Percentiles rank a stretch among this genome's conserved stretches.
These are phyloP conservation scores for Nicator chloris DNA, from an alignment of 2,113 vertebrate genomes.

Conservation along the genomic window DNA sequence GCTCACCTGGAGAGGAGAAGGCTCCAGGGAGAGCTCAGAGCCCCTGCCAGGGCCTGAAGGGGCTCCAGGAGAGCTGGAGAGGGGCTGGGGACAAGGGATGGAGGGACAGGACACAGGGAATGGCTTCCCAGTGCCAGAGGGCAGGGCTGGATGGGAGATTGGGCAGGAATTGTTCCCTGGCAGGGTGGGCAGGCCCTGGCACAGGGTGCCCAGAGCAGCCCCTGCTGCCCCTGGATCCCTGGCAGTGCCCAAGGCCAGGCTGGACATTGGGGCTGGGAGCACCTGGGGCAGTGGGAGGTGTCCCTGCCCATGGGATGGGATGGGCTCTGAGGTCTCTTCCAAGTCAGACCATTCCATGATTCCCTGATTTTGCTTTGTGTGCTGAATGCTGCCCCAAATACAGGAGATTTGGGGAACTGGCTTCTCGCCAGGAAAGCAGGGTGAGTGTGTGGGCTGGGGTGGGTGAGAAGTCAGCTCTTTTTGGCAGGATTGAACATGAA, in stretches of 20 bases:
- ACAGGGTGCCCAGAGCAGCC: not conserved
- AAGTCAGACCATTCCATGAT: not conserved
- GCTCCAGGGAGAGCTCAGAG: not conserved
- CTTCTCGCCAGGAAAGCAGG: not conserved
- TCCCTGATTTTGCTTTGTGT: not conserved
- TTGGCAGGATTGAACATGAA: not conserved
- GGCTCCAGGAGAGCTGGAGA: not conserved
- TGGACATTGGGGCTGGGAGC: not conserved
- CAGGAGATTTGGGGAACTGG: not conserved
- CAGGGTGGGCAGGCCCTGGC: not conserved
- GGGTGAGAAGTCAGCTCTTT: not conserved
- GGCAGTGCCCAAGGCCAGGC: accelerated
- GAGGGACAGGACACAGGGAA: not conserved
- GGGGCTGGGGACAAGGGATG: not conserved
- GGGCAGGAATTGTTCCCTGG: not conserved
- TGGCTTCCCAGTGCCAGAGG: not conserved
- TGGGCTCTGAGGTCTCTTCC: not conserved
- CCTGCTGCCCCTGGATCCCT: not conserved
- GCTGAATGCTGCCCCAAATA: not conserved
- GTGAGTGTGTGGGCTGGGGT: not conserved
- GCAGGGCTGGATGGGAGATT: accelerated
- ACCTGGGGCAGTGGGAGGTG: accelerated
- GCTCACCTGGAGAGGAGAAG: not conserved
- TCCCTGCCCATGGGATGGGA: accelerated
- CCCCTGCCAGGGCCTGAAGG: accelerated